Base-by-base conservation (phyloP, 2,888 invertebrate genomes). In the Cryptocheilus praepositus region DNA sequence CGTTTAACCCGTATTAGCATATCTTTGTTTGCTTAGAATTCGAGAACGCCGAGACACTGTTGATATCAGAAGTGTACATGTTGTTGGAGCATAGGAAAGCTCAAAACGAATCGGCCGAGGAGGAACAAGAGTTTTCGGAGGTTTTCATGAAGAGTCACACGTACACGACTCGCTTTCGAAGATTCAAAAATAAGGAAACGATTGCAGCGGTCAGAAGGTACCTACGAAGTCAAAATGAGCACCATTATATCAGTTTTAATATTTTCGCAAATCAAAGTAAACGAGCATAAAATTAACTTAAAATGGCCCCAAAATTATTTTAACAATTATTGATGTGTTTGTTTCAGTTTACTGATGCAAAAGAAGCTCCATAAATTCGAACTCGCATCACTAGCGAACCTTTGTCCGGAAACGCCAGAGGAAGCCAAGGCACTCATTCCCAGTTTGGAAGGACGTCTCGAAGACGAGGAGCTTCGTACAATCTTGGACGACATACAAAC, bases 281-380 rank as follows among this genome's bases (percentile, higher is more conserved):
- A n/a, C n/a, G n/a, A n/a, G n/a, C n/a, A n/a, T n/a, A n/a, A n/a
- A n/a, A n/a, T n/a, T n/a, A n/a, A n/a, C n/a, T n/a, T n/a, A n/a
- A n/a, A n/a, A n/a, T n/a, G n/a, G n/a, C n/a, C n/a, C n/a, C 25
- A 25, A 25, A 58, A 51, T 36, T 21, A 8, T 45, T 36, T 5
- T 18, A 53, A 22, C 3, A 19, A 22, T 22, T 53, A 44, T 53
- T 51, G 36, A 49, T 21, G 11, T 58, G 65, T 46, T 73, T 65
- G 67, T 90, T 92, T 25, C 89, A 98, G 97, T 89, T 92, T 98
- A 66, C 90, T 98, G 59, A 95, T 95, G 91, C 95, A 96, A 85
- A 98, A 98, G 87, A 98, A 97, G 86, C 90, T 98, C 15, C 99
- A 99, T 89, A 99, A 99, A 90, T 99, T 98, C 90, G 99, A 99